Evolutionary conservation across 2,888 invertebrate species (phyloP).

Genomic region (Cheilosia variabilis): DNA sequence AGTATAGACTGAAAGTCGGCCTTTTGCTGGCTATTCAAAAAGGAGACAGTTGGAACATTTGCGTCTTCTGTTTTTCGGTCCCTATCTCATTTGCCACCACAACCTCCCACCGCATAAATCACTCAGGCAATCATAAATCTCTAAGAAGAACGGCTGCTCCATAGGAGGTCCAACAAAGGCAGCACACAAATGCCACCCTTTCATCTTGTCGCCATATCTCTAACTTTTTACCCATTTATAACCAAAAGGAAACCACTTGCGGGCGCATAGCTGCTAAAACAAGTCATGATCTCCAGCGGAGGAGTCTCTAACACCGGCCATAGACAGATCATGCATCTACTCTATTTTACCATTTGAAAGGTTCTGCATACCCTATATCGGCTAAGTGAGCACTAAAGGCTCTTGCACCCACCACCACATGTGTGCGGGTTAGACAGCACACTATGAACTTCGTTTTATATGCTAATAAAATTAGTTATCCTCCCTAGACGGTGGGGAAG

Average conservation of each 20-base stretch:
- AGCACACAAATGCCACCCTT: conserved; percentile 23
- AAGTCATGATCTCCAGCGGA: conserved; percentile 12
- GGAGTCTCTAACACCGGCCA: conserved; percentile 2
- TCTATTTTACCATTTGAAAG: conserved; percentile 58
- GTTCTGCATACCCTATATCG: conserved; percentile 44
- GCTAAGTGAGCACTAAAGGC: conserved; percentile 68
- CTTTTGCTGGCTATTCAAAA: too few relatives aligned
- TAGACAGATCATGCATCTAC: conserved; percentile 24
- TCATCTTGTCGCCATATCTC: conserved; percentile 48
- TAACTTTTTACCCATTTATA: neutral
- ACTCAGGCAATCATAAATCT: conserved; percentile 53
- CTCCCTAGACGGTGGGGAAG: conserved; percentile 36
- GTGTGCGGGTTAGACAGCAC: conserved; percentile 29
- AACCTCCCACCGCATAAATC: conserved; percentile 9
- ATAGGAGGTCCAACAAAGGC: conserved; percentile 45
- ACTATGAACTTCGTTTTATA: conserved; percentile 59
- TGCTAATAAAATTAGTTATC: conserved; percentile 72
- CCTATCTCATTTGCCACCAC: neutral
- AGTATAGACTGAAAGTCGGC: too few relatives aligned
- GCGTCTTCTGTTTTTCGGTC: too few relatives aligned
- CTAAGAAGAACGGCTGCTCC: conserved; percentile 27
- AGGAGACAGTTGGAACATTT: too few relatives aligned
- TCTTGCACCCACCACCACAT: conserved; percentile 46
- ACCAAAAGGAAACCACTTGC: conserved; percentile 37
- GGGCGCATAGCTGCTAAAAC: conserved; percentile 52